These are phyloP conservation scores for Oegoconia quadripuncta DNA, from an alignment of 2,888 invertebrate species.

Conservation along the genomic window DNA sequence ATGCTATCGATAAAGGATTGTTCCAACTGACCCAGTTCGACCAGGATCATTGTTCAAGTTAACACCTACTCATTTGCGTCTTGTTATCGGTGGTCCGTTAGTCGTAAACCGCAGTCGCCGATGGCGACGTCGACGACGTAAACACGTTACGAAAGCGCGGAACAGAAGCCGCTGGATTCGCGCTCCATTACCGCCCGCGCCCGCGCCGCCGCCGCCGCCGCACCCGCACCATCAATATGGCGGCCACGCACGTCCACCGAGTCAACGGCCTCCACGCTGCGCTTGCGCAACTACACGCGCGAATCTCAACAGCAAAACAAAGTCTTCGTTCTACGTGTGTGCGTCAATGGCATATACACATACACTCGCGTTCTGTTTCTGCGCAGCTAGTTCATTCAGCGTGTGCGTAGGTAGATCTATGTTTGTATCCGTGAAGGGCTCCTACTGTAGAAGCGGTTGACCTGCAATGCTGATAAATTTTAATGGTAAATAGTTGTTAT, in stretches of 20 bases:
- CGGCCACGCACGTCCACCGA: conserved; percentile 52
- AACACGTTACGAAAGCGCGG: conserved; percentile 61
- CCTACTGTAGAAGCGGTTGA: conserved; percentile 50
- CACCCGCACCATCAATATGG: conserved; percentile 47
- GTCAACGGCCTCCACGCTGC: conserved; percentile 74
- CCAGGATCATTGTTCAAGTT: too few relatives aligned
- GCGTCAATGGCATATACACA: conserved; percentile 21
- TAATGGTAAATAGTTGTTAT: conserved; percentile 59
- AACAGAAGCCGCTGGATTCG: conserved; percentile 65
- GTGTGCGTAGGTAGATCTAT: conserved; percentile 23
- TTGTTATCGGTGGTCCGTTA: conserved; percentile 22
- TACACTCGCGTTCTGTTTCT: conserved; percentile 19
- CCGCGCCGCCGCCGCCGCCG: conserved; percentile 28
- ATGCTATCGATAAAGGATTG: too few relatives aligned
- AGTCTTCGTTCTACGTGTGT: conserved; percentile 51
- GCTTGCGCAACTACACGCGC: conserved; percentile 77
- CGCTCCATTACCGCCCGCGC: conserved; percentile 58
- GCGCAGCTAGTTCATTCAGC: conserved; percentile 30
- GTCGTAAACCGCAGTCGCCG: conserved; percentile 21
- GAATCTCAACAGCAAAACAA: conserved; percentile 78
- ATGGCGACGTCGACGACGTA: conserved; percentile 21
- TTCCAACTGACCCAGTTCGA: too few relatives aligned
- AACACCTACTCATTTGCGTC: conserved; percentile 13
- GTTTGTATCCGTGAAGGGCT: conserved; percentile 60
- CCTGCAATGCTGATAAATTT: conserved; percentile 63